phyloP scores from a whole-genome alignment of 2,888 invertebrate species.

The Oasisia sp. region DNA sequence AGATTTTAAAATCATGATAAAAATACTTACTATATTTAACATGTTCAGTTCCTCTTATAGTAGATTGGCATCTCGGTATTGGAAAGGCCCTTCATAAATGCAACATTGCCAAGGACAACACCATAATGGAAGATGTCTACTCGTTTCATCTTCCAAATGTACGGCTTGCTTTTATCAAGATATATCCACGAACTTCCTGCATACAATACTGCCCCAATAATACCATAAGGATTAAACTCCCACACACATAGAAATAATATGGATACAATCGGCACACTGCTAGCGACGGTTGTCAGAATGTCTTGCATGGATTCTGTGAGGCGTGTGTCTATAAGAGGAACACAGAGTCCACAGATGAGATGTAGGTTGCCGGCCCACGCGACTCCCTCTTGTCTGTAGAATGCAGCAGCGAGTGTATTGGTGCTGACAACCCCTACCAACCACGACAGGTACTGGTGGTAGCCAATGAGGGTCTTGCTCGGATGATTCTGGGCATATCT shows the following conservation, averaged over 20 bases:
- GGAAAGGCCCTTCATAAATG: slow-evolving; percentile 41
- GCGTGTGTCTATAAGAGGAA: slow-evolving; percentile 42
- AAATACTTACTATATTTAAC: not conserved
- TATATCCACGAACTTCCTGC: slow-evolving; percentile 47
- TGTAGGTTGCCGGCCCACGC: slow-evolving; percentile 46
- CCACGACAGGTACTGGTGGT: slow-evolving; percentile 51
- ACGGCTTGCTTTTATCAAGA: slow-evolving; percentile 51
- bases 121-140: slow-evolving; percentile 58
- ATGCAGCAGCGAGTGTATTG: slow-evolving; percentile 53
- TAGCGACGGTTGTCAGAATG: slow-evolving; percentile 49
- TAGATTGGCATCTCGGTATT: slow-evolving; percentile 23
- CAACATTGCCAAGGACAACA: slow-evolving; percentile 51
- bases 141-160: slow-evolving; percentile 45
- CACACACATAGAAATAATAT: slow-evolving; percentile 47
- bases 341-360: slow-evolving; percentile 30
- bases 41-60: slow-evolving; percentile 20
- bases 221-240: slow-evolving; percentile 49
- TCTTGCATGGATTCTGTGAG: slow-evolving; percentile 45
- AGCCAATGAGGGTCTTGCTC: slow-evolving; percentile 40
- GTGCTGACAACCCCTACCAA: slow-evolving; percentile 52
- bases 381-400: slow-evolving; percentile 45
- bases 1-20: not conserved
- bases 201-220: slow-evolving; percentile 46
- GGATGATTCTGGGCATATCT: slow-evolving; percentile 50
- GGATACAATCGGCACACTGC: slow-evolving; percentile 55